phyloP scores from a whole-genome alignment of 53 echinoderm and acorn worm genomes.

The Zoroaster sp. region DNA sequence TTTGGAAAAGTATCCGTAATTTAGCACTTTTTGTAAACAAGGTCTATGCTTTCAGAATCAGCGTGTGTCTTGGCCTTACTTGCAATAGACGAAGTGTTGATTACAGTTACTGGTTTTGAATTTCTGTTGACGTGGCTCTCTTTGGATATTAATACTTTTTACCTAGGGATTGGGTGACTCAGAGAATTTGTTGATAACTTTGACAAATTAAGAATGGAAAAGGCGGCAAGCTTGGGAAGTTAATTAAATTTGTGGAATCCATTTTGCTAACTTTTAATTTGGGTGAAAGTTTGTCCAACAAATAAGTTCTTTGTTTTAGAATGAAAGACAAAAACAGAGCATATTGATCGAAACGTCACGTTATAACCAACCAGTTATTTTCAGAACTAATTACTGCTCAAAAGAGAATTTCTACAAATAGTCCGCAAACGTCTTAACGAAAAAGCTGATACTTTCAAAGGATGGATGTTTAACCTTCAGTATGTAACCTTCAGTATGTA shows the following conservation, averaged over 20 bases:
- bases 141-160: neutral
- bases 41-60: neutral
- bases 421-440: too few relatives aligned
- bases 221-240: neutral
- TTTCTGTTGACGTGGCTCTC: neutral
- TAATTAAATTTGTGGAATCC: neutral
- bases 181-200: conserved; percentile 7
- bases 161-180: neutral
- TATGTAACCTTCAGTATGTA: too few relatives aligned
- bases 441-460: too few relatives aligned
- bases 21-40: neutral
- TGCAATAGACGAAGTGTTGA: neutral
- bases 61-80: neutral
- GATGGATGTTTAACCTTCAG: too few relatives aligned
- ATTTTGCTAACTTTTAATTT: too few relatives aligned
- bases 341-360: too few relatives aligned
- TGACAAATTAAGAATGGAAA: neutral
- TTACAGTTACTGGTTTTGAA: neutral
- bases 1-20: neutral
- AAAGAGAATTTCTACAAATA: too few relatives aligned
- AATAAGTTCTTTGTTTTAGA: too few relatives aligned
- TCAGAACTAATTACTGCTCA: too few relatives aligned
- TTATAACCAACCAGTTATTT: too few relatives aligned
- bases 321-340: too few relatives aligned
- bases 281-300: too few relatives aligned